These are phyloP conservation scores for Sebastes schlegelii DNA, from an alignment of 2,113 vertebrate genomes.

Conservation along the genomic window DNA sequence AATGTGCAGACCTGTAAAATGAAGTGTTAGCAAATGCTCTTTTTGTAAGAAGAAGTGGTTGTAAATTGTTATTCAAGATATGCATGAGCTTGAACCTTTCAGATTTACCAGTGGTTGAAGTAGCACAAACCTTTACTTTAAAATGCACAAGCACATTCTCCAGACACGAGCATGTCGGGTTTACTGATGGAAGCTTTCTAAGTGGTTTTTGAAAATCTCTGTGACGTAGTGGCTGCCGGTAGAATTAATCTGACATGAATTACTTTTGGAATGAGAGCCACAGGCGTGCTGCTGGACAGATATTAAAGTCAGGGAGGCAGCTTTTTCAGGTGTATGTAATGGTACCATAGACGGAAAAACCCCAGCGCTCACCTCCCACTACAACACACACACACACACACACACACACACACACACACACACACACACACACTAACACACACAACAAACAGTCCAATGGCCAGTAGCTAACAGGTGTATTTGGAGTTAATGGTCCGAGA, in stretches of 20 bases:
- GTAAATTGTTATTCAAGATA: constrained; percentile 12
- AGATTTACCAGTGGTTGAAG: neutral
- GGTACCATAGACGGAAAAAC: constrained; percentile 3
- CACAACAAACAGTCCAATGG: constrained; percentile 31
- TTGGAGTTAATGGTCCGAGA: constrained; percentile 56
- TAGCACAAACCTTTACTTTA: constrained; percentile 1
- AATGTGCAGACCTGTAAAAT: too few species aligned
- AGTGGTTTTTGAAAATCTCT: constrained; percentile 37
- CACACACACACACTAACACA: neutral
- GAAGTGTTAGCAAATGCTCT: neutral
- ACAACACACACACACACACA: constrained; percentile 20
- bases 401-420: constrained; percentile 9
- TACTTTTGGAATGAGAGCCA: constrained; percentile 49
- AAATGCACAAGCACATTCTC: constrained; percentile 46
- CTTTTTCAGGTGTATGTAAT: constrained; percentile 35
- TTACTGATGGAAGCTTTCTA: constrained; percentile 23
- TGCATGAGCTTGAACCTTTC: neutral
- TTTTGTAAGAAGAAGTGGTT: neutral
- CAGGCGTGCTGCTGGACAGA: constrained; percentile 10
- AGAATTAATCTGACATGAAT: constrained; percentile 48
- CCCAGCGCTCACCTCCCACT: neutral
- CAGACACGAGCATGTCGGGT: constrained; percentile 1
- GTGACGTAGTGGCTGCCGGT: constrained; percentile 26
- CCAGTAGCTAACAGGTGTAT: constrained; percentile 48
- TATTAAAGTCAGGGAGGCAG: neutral